phyloP scores from a whole-genome alignment of 92 coral and sea anemone species.

The Epizoanthus stellaris region DNA sequence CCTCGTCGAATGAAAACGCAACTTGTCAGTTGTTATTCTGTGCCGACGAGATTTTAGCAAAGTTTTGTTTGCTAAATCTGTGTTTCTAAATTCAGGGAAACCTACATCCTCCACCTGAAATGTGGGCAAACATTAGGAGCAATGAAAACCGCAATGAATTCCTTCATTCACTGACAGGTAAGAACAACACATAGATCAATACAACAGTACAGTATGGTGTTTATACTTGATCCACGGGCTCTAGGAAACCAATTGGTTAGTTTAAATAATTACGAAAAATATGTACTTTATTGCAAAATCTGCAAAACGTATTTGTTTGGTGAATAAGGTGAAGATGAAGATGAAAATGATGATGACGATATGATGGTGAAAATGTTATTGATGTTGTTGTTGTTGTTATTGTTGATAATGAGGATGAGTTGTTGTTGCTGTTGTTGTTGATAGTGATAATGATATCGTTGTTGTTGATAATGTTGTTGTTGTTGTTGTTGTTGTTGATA shows the following conservation, averaged over 20 bases:
- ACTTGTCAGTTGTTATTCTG: too few relatives aligned
- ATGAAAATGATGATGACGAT: not conserved
- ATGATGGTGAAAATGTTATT: too few relatives aligned
- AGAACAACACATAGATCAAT: too few relatives aligned
- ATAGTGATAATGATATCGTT: not conserved
- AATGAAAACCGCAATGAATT: not conserved
- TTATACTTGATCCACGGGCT: too few relatives aligned
- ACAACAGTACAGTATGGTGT: too few relatives aligned
- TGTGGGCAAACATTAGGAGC: not conserved
- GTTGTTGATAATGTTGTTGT: not conserved
- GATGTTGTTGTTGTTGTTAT: not conserved
- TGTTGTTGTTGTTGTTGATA: not conserved
- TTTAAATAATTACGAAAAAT: too few relatives aligned
- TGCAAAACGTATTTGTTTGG: too few relatives aligned
- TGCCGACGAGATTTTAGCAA: too few relatives aligned
- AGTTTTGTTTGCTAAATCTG: not conserved
- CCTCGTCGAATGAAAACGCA: too few relatives aligned
- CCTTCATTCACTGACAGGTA: slow-evolving; percentile 15
- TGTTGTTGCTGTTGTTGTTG: not conserved
- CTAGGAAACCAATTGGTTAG: too few relatives aligned
- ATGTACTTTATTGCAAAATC: too few relatives aligned
- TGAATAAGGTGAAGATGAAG: not conserved
- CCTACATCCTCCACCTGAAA: slow-evolving; percentile 21
- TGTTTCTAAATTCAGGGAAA: slow-evolving; percentile 10
- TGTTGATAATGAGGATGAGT: not conserved